These are phyloP conservation scores for Punctoribates punctum DNA, from an alignment of 2,888 invertebrate genomes.

Conservation along the genomic window DNA sequence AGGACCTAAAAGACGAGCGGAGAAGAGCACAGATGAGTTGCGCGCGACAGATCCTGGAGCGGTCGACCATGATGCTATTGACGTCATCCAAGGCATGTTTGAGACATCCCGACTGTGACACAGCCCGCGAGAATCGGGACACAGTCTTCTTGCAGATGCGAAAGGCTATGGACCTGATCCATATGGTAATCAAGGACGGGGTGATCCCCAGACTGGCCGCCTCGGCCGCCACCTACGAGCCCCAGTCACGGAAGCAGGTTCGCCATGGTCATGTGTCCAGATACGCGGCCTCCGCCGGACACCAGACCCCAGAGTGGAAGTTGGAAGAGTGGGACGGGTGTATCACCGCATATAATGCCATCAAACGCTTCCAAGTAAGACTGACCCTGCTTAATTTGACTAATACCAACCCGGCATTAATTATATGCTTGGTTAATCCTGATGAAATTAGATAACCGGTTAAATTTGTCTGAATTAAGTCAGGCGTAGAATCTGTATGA, in stretches of 20 bases:
- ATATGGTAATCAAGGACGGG: constrained; percentile 96
- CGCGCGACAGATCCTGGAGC: constrained; percentile 87
- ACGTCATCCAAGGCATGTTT: constrained; percentile 95
- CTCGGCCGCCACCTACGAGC: constrained; percentile 37
- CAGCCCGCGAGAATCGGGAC: constrained; percentile 90
- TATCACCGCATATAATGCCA: constrained; percentile 67
- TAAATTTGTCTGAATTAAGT: no score
- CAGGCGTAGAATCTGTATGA: no score
- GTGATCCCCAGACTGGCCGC: constrained; percentile 55
- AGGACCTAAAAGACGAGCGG: constrained; percentile 72
- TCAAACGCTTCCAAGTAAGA: constrained; percentile 69
- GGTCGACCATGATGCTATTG: constrained; percentile 92
- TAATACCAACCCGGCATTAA: not conserved
- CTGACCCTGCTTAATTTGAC: not conserved
- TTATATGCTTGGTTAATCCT: no score
- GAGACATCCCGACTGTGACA: constrained; percentile 86
- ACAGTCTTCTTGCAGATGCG: constrained; percentile 84
- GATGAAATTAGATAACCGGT: no score
- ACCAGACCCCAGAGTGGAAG: constrained; percentile 36
- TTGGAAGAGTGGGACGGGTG: constrained; percentile 54
- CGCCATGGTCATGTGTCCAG: constrained; percentile 15
- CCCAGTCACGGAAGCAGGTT: not conserved
- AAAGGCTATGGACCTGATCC: constrained; percentile 92
- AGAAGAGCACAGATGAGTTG: constrained; percentile 93
- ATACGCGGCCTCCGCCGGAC: constrained; percentile 5